A percentile compares a stretch with the other conserved stretches of the same genome.
Evolutionary conservation across 2,797 vertebrate species (phyloP).

Genomic region (Arctocebus calabarensis): DNA sequence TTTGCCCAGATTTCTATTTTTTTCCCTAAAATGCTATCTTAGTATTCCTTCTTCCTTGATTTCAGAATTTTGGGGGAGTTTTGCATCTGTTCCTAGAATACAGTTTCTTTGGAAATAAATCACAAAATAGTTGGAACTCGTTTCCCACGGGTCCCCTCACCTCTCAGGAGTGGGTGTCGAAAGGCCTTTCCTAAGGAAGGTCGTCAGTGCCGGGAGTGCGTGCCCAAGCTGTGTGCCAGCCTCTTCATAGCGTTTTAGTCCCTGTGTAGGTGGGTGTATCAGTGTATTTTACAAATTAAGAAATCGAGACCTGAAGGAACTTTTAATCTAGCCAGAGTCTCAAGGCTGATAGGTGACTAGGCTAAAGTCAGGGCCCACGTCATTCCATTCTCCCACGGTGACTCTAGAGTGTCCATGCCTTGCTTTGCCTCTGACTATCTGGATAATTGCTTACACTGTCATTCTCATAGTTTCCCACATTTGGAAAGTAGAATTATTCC

Average conservation of each 20-base stretch:
- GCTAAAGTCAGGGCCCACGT: neutral
- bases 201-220: neutral
- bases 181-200: neutral
- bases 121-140: neutral
- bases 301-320: neutral
- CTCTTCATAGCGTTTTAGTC: neutral
- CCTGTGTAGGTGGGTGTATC: neutral
- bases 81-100: neutral
- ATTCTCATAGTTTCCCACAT: neutral
- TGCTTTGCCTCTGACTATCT: neutral
- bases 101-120: neutral
- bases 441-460: neutral
- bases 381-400: neutral
- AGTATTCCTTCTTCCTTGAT: neutral
- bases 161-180: neutral
- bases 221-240: neutral
- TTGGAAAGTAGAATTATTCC: conserved; percentile 19
- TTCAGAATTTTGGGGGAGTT: conserved; percentile 13
- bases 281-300: neutral
- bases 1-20: neutral
- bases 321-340: neutral
- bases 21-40: neutral
- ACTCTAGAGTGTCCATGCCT: neutral
- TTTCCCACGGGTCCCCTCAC: neutral
- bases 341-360: neutral